phyloP scores from a whole-genome alignment of 2,113 vertebrate genomes.

The Gallinago undulata region DNA sequence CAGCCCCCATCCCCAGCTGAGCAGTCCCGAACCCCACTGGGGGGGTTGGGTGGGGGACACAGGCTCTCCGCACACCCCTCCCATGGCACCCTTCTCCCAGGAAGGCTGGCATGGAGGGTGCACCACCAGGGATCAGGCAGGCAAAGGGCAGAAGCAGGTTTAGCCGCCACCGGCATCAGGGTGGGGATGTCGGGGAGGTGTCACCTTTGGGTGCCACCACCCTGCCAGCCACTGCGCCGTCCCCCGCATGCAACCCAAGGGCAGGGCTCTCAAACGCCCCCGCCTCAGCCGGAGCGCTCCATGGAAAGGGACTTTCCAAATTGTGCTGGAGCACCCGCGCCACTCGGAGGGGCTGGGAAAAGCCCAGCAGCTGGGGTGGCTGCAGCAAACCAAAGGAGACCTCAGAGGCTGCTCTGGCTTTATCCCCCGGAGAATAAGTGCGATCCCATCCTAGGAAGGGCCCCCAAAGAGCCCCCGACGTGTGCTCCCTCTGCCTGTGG shows the following conservation, averaged over 20 bases:
- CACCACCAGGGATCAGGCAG: rapidly evolving
- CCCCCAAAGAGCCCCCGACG: background rate
- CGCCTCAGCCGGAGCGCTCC: rapidly evolving
- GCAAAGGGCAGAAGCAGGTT: background rate
- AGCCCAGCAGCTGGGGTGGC: background rate
- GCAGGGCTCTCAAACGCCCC: background rate
- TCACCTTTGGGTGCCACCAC: background rate
- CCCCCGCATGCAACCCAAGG: background rate
- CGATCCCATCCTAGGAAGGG: background rate
- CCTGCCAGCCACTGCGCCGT: background rate
- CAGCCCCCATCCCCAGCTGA: background rate
- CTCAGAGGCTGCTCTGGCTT: background rate
- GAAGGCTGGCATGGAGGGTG: rapidly evolving
- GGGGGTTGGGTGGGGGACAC: background rate
- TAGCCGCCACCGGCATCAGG: background rate
- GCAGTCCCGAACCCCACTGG: rapidly evolving
- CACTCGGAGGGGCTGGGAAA: background rate
- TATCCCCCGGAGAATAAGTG: rapidly evolving
- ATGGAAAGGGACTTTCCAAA: background rate
- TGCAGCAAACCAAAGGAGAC: background rate
- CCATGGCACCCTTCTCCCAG: rapidly evolving
- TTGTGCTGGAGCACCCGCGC: rapidly evolving
- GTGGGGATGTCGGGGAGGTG: background rate
- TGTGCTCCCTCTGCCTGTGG: rapidly evolving
- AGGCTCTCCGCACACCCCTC: background rate